A percentile compares a stretch with the other conserved stretches of the same genome.
Evolutionary conservation across 2,113 vertebrate species (phyloP).

Genomic region (Myotis lucifugus): DNA sequence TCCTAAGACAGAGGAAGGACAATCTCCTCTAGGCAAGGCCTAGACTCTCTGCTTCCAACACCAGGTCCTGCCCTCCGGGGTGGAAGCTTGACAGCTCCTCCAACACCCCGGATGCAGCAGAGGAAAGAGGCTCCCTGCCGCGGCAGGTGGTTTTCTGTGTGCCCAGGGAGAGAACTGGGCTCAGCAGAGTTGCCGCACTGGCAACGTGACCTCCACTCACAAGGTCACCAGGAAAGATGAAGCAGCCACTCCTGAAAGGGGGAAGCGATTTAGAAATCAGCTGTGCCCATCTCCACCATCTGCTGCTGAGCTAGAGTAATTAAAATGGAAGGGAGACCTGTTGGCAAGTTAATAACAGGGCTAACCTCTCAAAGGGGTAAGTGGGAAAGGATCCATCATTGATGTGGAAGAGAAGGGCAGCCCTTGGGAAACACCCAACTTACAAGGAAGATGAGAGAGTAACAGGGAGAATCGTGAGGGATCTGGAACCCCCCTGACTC

Average conservation of each 20-base stretch:
- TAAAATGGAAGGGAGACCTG: slow-evolving; percentile 51
- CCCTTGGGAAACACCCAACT: not conserved
- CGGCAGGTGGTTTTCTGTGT: not conserved
- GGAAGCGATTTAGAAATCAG: slow-evolving; percentile 59
- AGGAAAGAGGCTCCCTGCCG: not conserved
- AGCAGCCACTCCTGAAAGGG: not conserved
- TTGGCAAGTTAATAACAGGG: slow-evolving; percentile 67
- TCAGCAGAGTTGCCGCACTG: fast-evolving
- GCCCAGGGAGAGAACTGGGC: not conserved
- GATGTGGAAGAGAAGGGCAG: not conserved
- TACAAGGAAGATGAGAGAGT: not conserved
- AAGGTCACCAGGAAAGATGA: not conserved
- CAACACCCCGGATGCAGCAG: not conserved
- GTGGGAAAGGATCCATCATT: slow-evolving; percentile 39
- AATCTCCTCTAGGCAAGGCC: not conserved
- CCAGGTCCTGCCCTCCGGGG: not conserved
- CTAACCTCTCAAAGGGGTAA: slow-evolving; percentile 26
- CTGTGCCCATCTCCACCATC: slow-evolving; percentile 60
- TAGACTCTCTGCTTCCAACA: not conserved
- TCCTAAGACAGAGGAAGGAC: not conserved
- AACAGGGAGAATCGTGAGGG: not conserved
- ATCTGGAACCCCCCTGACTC: not conserved
- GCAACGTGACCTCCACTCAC: not conserved
- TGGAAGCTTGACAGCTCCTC: no score
- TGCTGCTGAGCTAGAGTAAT: slow-evolving; percentile 51